A percentile compares a stretch with the other conserved stretches of the same genome.
Evolutionary conservation across 2,113 vertebrate species (phyloP).

Genomic region (Oncorhynchus keta): DNA sequence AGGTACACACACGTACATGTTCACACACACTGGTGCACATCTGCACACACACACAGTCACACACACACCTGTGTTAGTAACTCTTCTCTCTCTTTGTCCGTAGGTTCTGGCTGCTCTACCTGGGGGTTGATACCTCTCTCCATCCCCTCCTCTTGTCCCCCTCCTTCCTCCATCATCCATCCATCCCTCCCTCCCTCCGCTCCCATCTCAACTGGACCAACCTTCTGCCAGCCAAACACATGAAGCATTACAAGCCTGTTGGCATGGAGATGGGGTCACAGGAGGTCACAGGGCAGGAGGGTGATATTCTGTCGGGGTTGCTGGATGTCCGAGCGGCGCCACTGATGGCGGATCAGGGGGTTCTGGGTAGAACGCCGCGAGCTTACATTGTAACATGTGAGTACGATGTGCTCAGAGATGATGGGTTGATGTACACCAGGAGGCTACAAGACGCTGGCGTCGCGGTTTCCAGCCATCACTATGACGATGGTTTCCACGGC

Average conservation of each 20-base stretch:
- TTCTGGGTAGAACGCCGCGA: conserved; percentile 78
- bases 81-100: background rate
- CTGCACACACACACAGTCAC: background rate
- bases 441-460: conserved; percentile 84
- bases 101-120: conserved; percentile 87
- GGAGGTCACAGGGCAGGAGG: conserved; percentile 11
- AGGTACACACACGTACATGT: background rate
- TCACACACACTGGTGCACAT: background rate
- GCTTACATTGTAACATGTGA: conserved; percentile 90
- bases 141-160: conserved; percentile 73
- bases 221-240: conserved; percentile 75
- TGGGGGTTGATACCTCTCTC: conserved; percentile 75
- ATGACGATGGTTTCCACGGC: conserved; percentile 89
- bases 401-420: conserved; percentile 88
- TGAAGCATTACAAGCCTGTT: conserved; percentile 76
- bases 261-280: conserved; percentile 64
- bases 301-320: conserved; percentile 75
- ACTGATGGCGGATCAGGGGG: conserved; percentile 77
- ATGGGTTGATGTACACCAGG: conserved; percentile 87
- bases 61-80: background rate
- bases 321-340: conserved; percentile 83
- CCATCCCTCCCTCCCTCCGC: conserved; percentile 63
- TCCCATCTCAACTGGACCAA: conserved; percentile 82
- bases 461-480: conserved; percentile 82
- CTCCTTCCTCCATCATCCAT: conserved; percentile 69